Evolutionary conservation across 2,888 invertebrate genomes (phyloP).

Genomic region (Rhynchonema sp.): DNA sequence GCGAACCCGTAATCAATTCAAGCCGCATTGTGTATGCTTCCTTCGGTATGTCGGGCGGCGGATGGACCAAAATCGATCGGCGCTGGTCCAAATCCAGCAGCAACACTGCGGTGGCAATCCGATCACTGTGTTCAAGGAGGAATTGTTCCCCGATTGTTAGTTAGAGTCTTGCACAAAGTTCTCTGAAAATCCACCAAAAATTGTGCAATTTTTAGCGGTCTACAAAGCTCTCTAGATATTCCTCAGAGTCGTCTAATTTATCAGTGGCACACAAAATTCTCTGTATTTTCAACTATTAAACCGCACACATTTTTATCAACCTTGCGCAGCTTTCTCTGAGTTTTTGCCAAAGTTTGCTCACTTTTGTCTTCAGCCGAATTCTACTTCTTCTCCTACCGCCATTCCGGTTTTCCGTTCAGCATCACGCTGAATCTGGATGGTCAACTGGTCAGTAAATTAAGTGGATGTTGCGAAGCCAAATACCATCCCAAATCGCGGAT

Average conservation of each 20-base stretch:
- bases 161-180: no score
- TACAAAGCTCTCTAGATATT: no score
- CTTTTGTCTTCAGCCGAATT: slow-evolving; percentile 2
- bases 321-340: no score
- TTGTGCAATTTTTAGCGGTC: no score
- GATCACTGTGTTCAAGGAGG: slow-evolving; percentile 28
- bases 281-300: no score
- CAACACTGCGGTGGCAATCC: slow-evolving; percentile 33
- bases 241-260: no score
- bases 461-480: slow-evolving; percentile 4
- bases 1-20: background rate
- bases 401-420: slow-evolving; percentile 1
- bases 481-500: background rate
- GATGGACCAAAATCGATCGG: background rate
- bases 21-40: background rate
- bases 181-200: no score
- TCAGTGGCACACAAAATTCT: no score
- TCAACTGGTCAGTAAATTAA: background rate
- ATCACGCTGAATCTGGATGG: background rate
- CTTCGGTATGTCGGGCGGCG: background rate
- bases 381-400: slow-evolving; percentile 6
- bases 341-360: no score
- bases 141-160: slow-evolving; percentile 18
- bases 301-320: no score
- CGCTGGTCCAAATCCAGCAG: slow-evolving; percentile 25